phyloP scores from a whole-genome alignment of 2,113 vertebrate species.

The Sigmodon hispidus region DNA sequence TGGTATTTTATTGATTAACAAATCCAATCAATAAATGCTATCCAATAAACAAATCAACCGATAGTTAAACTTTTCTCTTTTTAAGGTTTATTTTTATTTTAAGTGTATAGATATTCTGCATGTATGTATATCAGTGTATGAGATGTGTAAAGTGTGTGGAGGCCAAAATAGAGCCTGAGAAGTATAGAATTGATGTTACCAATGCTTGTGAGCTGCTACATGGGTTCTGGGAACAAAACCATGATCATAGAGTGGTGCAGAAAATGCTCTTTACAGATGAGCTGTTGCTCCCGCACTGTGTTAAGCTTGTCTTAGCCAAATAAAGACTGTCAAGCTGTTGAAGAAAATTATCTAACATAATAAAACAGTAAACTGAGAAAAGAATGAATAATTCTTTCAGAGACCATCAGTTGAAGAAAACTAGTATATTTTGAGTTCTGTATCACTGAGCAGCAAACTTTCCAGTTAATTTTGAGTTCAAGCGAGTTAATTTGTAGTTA shows the following conservation, averaged over 20 bases:
- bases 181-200: neutral
- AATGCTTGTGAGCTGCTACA: neutral
- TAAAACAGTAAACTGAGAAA: neutral
- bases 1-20: neutral
- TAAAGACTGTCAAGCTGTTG: neutral
- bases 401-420: neutral
- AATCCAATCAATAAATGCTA: neutral
- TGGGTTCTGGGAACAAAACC: neutral
- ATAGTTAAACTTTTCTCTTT: neutral
- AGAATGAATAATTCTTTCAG: neutral
- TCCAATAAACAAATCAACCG: neutral
- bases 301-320: neutral
- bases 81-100: neutral
- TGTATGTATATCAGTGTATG: neutral
- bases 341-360: neutral
- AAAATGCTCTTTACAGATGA: neutral
- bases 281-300: neutral
- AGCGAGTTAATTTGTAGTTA: neutral
- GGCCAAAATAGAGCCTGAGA: neutral
- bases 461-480: neutral
- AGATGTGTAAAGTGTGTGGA: neutral
- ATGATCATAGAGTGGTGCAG: neutral
- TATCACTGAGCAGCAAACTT: neutral
- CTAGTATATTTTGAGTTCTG: neutral
- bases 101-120: neutral